A percentile compares a stretch with the other conserved stretches of the same genome.
Evolutionary conservation across 2,113 vertebrate species (phyloP).

Genomic region (Ophthalmotilapia sp.): DNA sequence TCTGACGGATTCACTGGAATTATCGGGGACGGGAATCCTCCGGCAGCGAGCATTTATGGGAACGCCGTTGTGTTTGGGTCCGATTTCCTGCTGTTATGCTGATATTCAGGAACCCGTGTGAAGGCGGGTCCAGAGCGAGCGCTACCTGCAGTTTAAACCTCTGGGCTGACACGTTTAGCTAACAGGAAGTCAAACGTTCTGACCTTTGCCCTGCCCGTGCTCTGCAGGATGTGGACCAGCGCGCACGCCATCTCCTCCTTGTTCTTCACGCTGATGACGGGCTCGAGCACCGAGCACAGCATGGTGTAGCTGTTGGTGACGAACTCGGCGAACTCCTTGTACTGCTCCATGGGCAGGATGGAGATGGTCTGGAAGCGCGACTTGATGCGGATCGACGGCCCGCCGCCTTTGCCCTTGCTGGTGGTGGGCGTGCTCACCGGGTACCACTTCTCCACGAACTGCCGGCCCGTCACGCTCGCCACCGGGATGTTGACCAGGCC

Average conservation of each 20-base stretch:
- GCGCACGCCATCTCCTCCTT: conserved; percentile 97
- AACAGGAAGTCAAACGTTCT: background rate
- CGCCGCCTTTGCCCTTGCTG: conserved; percentile 84
- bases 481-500: conserved; percentile 92
- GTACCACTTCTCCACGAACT: conserved; percentile 98
- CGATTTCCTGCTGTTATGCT: background rate
- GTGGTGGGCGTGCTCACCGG: conserved; percentile 90
- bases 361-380: conserved; percentile 89
- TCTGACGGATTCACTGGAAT: background rate
- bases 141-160: background rate
- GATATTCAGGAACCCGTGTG: background rate
- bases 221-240: conserved; percentile 95
- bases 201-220: conserved; percentile 93
- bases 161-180: background rate
- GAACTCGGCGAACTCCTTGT: conserved; percentile 98
- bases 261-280: conserved; percentile 91
- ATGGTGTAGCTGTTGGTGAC: conserved; percentile 87
- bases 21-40: background rate
- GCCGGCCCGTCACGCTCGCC: conserved; percentile 79
- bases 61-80: fast-evolving
- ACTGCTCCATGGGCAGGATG: conserved; percentile 97
- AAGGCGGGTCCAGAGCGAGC: background rate
- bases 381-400: conserved; percentile 92
- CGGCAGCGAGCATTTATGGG: background rate
- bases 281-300: conserved; percentile 93